A percentile compares a stretch with the other conserved stretches of the same genome.
These are phyloP conservation scores for Dicycla oo DNA, from an alignment of 2,888 invertebrate genomes.

Conservation along the genomic window DNA sequence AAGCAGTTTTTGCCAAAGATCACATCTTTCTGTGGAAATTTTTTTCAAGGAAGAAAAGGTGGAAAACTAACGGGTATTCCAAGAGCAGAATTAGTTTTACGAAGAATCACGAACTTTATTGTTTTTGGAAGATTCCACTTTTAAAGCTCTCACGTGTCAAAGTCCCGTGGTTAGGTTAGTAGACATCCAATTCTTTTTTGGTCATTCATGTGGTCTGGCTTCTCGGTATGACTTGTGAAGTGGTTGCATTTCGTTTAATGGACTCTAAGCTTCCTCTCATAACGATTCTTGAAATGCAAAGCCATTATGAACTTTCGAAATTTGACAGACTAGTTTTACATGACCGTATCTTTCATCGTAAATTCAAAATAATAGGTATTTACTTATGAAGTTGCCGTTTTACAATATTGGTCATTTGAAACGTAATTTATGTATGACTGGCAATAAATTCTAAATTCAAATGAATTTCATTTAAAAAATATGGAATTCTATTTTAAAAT, in stretches of 20 bases:
- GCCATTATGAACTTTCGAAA: not conserved
- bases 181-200: slow-evolving; percentile 23
- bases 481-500: no score
- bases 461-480: no score
- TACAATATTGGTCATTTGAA: no score
- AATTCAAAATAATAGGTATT: no score
- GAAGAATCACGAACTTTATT: slow-evolving; percentile 13
- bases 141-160: not conserved
- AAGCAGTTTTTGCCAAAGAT: no score
- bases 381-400: no score
- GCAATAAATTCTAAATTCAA: no score
- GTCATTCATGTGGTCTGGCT: slow-evolving; percentile 16
- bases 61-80: not conserved
- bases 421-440: no score
- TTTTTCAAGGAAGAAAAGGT: no score
- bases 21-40: no score
- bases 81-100: slow-evolving; percentile 20
- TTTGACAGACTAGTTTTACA: not conserved
- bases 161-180: slow-evolving; percentile 30
- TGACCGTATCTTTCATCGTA: not conserved
- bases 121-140: slow-evolving; percentile 4
- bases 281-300: slow-evolving; percentile 10
- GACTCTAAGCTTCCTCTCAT: not conserved
- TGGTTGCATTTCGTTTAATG: slow-evolving; percentile 14
- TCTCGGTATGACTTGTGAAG: slow-evolving; percentile 34